Percentiles rank a stretch among this genome's conserved stretches.
Conservation (phyloP, 2,113 vertebrate species). For the Tringa solitaria region DNA sequence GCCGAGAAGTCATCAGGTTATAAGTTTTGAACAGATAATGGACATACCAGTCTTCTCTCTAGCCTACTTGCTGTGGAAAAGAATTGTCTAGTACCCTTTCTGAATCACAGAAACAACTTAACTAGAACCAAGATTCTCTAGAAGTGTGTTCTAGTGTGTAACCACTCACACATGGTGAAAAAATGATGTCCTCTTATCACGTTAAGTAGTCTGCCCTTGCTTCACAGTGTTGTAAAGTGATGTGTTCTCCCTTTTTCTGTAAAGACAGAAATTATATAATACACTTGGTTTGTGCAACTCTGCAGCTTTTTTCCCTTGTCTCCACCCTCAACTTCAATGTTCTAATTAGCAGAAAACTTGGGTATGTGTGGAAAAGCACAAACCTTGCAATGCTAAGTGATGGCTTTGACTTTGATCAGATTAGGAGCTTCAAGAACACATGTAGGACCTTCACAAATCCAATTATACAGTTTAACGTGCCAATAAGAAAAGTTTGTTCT, state of each 20-base stretch:
- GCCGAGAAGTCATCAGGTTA: background rate
- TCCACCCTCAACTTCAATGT: background rate
- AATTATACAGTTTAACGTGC: background rate
- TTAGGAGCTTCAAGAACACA: background rate
- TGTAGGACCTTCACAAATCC: background rate
- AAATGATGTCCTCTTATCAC: background rate
- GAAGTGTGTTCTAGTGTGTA: background rate
- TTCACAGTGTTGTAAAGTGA: background rate
- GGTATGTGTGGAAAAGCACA: background rate
- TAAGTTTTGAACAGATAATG: background rate
- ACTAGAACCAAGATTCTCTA: background rate
- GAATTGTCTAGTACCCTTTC: background rate
- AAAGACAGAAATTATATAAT: background rate
- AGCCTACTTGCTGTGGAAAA: background rate
- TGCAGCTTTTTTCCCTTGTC: background rate
- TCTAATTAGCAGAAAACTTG: background rate
- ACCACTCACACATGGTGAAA: background rate
- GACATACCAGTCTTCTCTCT: background rate
- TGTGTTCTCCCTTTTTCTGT: background rate
- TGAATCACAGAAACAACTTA: background rate
- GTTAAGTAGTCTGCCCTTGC: background rate
- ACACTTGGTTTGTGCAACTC: background rate
- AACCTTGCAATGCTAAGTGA: background rate
- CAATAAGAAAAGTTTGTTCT: slow-evolving; percentile 18
- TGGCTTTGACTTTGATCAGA: background rate